Evolutionary conservation across 2,888 invertebrate genomes (phyloP).

Genomic region (Myopa testacea): DNA sequence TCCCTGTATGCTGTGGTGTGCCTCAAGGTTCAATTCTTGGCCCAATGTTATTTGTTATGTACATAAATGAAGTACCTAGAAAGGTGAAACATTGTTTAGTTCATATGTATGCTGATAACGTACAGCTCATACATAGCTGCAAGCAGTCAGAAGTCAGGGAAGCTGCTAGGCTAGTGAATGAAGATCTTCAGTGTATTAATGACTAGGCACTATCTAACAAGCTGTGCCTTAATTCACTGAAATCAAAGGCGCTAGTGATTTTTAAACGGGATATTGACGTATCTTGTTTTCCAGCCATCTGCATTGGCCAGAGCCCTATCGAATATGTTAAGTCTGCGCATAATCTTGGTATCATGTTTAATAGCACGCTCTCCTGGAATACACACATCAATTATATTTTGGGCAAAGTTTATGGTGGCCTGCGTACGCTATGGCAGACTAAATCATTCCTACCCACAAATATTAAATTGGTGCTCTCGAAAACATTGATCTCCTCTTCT

Average conservation of each 20-base stretch:
- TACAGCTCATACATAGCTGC: background rate
- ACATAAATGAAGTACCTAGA: background rate
- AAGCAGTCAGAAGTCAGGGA: too few species aligned
- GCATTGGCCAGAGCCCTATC: background rate
- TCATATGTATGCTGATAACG: background rate
- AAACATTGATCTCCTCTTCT: too few species aligned
- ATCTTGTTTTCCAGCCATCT: background rate
- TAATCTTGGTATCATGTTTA: background rate
- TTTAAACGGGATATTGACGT: background rate
- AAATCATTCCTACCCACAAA: too few species aligned
- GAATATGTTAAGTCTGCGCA: background rate
- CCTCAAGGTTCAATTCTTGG: constrained; percentile 3
- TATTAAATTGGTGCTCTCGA: too few species aligned
- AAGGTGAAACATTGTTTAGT: background rate
- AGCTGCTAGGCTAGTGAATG: background rate
- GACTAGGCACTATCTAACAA: background rate
- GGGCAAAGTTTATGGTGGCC: too few species aligned
- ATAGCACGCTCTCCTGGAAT: background rate
- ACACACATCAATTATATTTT: too few species aligned
- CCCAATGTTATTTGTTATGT: background rate
- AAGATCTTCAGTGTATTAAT: background rate
- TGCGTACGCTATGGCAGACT: too few species aligned
- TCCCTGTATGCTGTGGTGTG: background rate
- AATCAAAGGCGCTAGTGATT: background rate
- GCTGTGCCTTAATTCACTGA: background rate